Conservation (phyloP, 2,888 invertebrate genomes). For the Cheilosia scutellata region DNA sequence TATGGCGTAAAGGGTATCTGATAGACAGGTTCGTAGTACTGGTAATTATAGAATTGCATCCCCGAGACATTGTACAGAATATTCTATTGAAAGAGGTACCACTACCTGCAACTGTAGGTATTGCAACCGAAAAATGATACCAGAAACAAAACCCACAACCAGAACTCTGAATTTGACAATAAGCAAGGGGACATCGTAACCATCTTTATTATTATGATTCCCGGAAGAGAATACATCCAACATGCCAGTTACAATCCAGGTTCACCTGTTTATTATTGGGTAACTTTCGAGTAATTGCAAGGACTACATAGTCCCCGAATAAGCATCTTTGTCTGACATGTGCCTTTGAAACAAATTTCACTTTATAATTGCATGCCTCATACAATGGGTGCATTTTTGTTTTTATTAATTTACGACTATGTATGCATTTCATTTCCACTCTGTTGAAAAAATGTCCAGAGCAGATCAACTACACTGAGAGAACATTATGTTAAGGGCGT, state of each 20-base stretch:
- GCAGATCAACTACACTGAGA: neutral
- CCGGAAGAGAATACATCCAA: neutral
- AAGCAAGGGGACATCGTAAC: neutral
- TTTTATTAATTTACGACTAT: neutral
- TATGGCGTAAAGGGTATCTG: neutral
- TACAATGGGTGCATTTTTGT: neutral
- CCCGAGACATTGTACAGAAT: conserved; percentile 8
- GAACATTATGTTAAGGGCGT: neutral
- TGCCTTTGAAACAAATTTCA: conserved; percentile 3
- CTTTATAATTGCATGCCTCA: neutral
- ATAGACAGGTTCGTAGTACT: neutral
- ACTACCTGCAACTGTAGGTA: conserved; percentile 31
- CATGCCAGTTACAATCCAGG: neutral
- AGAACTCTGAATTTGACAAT: neutral
- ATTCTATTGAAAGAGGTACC: neutral
- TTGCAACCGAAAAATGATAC: conserved; percentile 9
- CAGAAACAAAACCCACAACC: conserved; percentile 13
- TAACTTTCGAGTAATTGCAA: conserved; percentile 30
- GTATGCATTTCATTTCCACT: neutral
- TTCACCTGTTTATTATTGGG: conserved; percentile 1
- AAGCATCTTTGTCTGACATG: neutral
- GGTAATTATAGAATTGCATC: conserved; percentile 30
- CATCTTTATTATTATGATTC: conserved; percentile 13
- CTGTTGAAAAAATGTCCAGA: neutral
- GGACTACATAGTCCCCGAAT: conserved; percentile 5